Evolutionary conservation across 2,888 invertebrate species (phyloP).

Genomic region (Petrophora chlorosata): DNA sequence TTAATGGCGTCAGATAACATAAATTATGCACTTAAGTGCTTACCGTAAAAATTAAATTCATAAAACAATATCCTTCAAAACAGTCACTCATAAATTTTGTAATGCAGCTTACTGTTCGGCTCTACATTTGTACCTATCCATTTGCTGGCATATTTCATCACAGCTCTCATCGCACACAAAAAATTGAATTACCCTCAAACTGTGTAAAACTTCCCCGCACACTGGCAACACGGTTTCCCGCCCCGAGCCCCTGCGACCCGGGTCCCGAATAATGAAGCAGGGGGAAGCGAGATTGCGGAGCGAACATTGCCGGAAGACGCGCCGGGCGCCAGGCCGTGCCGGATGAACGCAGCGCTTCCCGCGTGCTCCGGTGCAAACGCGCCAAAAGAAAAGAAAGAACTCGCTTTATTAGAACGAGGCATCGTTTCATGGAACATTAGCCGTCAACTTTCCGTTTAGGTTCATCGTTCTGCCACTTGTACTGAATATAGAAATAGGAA

Average conservation of each 20-base stretch:
- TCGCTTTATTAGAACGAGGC: constrained; percentile 21
- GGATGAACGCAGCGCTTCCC: constrained; percentile 46
- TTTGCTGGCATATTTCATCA: no score
- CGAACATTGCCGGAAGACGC: constrained; percentile 64
- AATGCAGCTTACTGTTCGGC: no score
- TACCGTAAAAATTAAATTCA: no score
- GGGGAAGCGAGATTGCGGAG: constrained; percentile 57
- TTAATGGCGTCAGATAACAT: no score
- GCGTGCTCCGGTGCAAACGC: constrained; percentile 20
- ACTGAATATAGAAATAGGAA: constrained; percentile 16
- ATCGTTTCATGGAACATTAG: constrained; percentile 32
- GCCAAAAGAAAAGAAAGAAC: constrained; percentile 24
- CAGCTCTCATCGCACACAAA: no score
- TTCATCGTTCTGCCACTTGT: constrained; percentile 25
- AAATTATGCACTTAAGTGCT: no score
- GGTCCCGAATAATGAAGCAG: constrained; percentile 67
- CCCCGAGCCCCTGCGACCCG: constrained; percentile 75
- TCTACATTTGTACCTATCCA: no score
- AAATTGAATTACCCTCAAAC: constrained; percentile 33
- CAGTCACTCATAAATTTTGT: no score
- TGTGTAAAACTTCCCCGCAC: constrained; percentile 24
- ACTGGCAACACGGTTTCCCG: constrained; percentile 57
- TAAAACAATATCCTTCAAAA: no score
- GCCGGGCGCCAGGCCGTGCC: constrained; percentile 58
- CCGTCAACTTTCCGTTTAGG: constrained; percentile 16